Conservation (phyloP, 1,140 invertebrate species). For the Stenopsyche tienmushanensis region DNA sequence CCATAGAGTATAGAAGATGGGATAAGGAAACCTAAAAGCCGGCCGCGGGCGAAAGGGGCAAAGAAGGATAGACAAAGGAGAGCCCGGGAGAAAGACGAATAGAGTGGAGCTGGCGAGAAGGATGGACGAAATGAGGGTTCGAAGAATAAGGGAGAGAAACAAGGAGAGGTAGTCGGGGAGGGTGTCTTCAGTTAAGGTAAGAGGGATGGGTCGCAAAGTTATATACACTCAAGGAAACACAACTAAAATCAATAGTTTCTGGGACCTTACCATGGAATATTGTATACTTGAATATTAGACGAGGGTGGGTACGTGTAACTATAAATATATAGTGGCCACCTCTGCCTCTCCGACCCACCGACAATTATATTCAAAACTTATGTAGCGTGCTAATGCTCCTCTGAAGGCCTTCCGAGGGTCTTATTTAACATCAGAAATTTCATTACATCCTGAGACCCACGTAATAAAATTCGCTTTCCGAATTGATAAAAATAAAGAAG, state of each 20-base stretch:
- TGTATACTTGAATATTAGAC: constrained; percentile 33
- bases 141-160: neutral
- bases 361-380: constrained; percentile 28
- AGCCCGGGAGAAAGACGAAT: constrained; percentile 20
- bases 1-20: neutral
- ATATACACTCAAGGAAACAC: constrained; percentile 39
- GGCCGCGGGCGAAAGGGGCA: constrained; percentile 14
- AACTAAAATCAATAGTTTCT: constrained; percentile 42
- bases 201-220: constrained; percentile 36
- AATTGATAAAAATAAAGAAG: neutral
- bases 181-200: constrained; percentile 33
- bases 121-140: neutral
- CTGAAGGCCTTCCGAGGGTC: neutral
- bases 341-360: neutral
- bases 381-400: constrained; percentile 9
- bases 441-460: neutral
- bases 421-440: constrained; percentile 10
- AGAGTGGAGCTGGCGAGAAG: constrained; percentile 11
- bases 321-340: constrained; percentile 22
- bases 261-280: constrained; percentile 33
- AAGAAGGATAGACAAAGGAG: constrained; percentile 33
- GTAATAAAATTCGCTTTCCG: neutral
- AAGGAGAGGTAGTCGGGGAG: constrained; percentile 8
- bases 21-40: constrained; percentile 36
- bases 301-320: constrained; percentile 11